Percentiles rank a stretch among this genome's conserved stretches.
Conservation (phyloP, 2,888 invertebrate genomes). For the Cephus pygmeus region DNA sequence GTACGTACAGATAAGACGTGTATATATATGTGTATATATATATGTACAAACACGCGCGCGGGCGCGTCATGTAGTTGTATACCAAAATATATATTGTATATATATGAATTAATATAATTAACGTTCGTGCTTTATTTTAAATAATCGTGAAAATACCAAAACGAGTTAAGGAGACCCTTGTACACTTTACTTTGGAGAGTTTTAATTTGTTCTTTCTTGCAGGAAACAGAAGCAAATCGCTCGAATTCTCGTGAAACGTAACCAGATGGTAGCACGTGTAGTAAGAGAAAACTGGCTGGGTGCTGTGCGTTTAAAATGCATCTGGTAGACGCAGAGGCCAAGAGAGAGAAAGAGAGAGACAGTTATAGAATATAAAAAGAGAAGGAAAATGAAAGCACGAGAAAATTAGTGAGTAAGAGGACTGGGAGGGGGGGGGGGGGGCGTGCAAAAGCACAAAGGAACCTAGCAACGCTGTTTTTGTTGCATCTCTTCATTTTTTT, state of each 20-base stretch:
- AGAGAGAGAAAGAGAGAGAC: constrained; percentile 3
- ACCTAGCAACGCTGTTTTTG: background rate
- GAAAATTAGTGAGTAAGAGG: background rate
- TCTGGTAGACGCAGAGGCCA: background rate
- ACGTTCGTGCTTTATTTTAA: background rate
- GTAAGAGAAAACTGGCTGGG: background rate
- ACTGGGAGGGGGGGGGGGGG: too few species aligned
- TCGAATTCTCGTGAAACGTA: background rate
- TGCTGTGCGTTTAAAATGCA: background rate
- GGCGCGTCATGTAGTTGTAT: too few species aligned
- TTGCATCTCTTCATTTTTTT: background rate
- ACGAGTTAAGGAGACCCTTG: background rate
- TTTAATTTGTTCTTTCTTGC: background rate
- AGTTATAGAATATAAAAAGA: constrained; percentile 11
- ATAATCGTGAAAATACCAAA: background rate
- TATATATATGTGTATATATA: too few species aligned
- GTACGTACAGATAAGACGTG: background rate
- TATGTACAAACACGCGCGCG: too few species aligned
- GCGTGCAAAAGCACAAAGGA: background rate
- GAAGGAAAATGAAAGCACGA: background rate
- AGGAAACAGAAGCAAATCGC: background rate
- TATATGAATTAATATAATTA: background rate
- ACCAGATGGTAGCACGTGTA: background rate
- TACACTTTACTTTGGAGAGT: background rate
- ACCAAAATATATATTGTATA: too few species aligned